Conservation (phyloP, 2,113 vertebrate species). For the Melanocharis versteri region DNA sequence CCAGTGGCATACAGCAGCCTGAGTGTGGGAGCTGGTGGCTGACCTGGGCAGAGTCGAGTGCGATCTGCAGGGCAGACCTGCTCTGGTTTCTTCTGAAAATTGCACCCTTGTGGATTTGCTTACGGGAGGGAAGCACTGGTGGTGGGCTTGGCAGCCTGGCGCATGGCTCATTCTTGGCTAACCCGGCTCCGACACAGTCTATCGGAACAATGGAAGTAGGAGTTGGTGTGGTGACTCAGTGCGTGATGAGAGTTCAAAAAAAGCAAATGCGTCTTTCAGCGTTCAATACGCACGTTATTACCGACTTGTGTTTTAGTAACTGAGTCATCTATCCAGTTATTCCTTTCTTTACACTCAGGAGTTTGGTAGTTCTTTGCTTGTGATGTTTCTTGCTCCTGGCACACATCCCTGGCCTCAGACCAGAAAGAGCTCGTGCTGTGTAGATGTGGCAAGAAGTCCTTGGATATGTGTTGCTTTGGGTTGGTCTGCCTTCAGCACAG, state of each 20-base stretch:
- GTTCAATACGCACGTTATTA: background rate
- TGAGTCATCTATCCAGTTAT: slow-evolving; percentile 21
- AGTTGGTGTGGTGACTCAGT: slow-evolving; percentile 44
- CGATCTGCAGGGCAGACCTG: background rate
- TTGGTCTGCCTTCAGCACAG: background rate
- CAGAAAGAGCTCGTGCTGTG: slow-evolving; percentile 10
- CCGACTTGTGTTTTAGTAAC: background rate
- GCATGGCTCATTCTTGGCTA: background rate
- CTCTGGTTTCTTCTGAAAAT: background rate
- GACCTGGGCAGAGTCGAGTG: background rate
- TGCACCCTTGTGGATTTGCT: background rate
- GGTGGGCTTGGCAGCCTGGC: background rate
- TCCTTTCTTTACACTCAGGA: slow-evolving; percentile 7
- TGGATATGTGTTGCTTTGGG: background rate
- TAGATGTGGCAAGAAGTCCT: slow-evolving; percentile 52
- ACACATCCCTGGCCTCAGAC: slow-evolving; percentile 15
- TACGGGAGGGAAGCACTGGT: background rate
- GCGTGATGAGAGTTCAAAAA: slow-evolving; percentile 12
- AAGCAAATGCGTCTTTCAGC: background rate
- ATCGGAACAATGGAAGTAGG: slow-evolving; percentile 14
- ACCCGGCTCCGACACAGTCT: background rate
- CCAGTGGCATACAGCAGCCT: background rate
- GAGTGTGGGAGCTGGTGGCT: background rate
- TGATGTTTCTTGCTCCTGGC: slow-evolving; percentile 58
- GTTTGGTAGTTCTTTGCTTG: background rate